Conservation (phyloP, 2,797 vertebrate genomes). For the Iguana delicatissima region DNA sequence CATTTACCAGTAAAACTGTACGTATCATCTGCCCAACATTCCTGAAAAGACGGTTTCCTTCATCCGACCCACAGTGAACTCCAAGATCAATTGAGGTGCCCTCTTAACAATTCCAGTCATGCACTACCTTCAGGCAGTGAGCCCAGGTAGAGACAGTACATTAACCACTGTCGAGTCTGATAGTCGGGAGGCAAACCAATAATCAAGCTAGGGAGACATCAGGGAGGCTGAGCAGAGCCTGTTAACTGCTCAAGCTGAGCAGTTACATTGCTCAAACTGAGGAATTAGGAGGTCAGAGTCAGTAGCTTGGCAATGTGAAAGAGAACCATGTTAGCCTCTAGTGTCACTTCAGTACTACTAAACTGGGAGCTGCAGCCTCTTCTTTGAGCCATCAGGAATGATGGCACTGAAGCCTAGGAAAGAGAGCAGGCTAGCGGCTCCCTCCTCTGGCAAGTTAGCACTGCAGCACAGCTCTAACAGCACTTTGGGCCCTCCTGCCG, state of each 20-base stretch:
- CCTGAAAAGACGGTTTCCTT: background rate
- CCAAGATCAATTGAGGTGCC: background rate
- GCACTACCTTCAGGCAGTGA: background rate
- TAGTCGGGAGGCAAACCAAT: background rate
- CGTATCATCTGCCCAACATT: background rate
- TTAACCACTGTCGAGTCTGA: background rate
- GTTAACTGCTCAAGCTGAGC: background rate
- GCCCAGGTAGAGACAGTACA: background rate
- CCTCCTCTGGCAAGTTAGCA: background rate
- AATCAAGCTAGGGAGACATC: constrained; percentile 7
- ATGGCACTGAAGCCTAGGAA: background rate
- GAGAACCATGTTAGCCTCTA: background rate
- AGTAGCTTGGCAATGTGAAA: background rate
- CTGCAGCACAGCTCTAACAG: no score
- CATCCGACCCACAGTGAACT: background rate
- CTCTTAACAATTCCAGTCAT: background rate
- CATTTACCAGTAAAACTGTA: background rate
- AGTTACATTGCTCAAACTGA: background rate
- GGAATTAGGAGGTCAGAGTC: background rate
- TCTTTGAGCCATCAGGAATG: background rate
- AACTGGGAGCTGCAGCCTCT: background rate
- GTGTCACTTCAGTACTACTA: background rate
- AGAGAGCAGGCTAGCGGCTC: background rate
- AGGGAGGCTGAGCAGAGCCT: background rate
- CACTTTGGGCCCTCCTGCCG: background rate